Evolutionary conservation across 2,888 invertebrate species (phyloP).

Genomic region (Lobophora halterata): DNA sequence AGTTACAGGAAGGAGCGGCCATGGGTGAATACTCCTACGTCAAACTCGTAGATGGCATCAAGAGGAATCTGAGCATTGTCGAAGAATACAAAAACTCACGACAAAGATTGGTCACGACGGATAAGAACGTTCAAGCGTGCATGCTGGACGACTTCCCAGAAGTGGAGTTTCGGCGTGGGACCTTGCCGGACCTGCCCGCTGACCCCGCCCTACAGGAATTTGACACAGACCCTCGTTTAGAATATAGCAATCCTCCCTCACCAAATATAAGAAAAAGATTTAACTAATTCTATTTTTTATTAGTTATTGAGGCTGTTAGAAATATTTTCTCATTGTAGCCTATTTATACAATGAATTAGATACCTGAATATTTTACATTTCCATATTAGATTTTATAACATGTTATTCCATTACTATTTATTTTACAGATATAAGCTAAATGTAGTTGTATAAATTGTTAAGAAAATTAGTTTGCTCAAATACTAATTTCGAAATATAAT

Average conservation of each 20-base stretch:
- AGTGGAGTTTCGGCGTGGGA: constrained; percentile 49
- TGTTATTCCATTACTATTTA: constrained; percentile 72
- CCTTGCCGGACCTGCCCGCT: constrained; percentile 44
- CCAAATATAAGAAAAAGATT: constrained; percentile 59
- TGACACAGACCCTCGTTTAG: constrained; percentile 31
- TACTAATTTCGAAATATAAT: constrained; percentile 64
- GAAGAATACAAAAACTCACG: constrained; percentile 67
- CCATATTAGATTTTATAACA: constrained; percentile 77
- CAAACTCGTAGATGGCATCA: constrained; percentile 70
- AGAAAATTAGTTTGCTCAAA: constrained; percentile 75
- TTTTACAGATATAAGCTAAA: constrained; percentile 67
- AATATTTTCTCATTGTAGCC: constrained; percentile 40
- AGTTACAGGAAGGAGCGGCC: constrained; percentile 72
- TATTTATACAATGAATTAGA: constrained; percentile 59
- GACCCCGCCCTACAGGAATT: constrained; percentile 52
- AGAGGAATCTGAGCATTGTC: constrained; percentile 66
- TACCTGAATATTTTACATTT: constrained; percentile 75
- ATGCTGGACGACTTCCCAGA: constrained; percentile 62
- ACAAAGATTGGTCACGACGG: constrained; percentile 59
- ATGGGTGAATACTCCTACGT: constrained; percentile 76
- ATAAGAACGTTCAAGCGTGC: constrained; percentile 70
- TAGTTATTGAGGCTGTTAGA: constrained; percentile 53
- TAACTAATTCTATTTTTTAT: constrained; percentile 18
- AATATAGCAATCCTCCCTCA: constrained; percentile 60
- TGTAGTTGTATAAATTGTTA: constrained; percentile 64